These are phyloP conservation scores for Morpho deidamia DNA, from an alignment of 2,888 invertebrate genomes.

Conservation along the genomic window DNA sequence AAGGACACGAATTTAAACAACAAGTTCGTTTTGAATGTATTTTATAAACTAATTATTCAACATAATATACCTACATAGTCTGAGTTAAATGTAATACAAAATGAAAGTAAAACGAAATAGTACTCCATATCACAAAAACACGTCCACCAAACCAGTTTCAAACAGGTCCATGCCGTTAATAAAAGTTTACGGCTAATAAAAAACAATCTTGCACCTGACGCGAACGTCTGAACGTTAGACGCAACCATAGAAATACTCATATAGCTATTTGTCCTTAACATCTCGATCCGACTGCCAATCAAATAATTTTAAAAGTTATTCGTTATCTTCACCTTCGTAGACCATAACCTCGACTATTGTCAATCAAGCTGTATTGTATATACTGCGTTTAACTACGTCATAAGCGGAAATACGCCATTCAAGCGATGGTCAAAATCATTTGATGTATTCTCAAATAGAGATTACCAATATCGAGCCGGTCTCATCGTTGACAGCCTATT, in stretches of 20 bases:
- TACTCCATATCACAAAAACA: constrained; percentile 27
- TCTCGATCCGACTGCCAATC: constrained; percentile 12
- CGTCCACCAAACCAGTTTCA: constrained; percentile 12
- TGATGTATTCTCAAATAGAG: constrained; percentile 18
- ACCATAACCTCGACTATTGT: constrained; percentile 12
- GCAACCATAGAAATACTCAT: neutral
- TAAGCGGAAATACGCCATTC: constrained; percentile 16
- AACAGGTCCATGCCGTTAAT: constrained; percentile 58
- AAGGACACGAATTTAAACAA: too few species aligned
- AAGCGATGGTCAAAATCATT: constrained; percentile 11
- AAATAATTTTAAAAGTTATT: constrained; percentile 9
- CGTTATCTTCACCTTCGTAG: constrained; percentile 1
- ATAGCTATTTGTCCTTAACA: constrained; percentile 3
- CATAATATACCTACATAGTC: too few species aligned
- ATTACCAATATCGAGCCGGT: constrained; percentile 37
- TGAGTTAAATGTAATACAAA: neutral
- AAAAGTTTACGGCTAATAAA: constrained; percentile 39
- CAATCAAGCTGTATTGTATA: constrained; percentile 13
- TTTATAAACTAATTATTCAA: neutral
- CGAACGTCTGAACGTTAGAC: constrained; percentile 35
- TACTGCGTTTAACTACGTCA: neutral
- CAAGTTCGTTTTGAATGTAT: neutral
- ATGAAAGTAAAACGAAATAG: constrained; percentile 38
- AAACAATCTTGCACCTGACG: constrained; percentile 31
- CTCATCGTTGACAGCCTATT: constrained; percentile 75